Base-by-base conservation (phyloP, 1,140 invertebrate genomes). In the Cotesia vestalis region DNA sequence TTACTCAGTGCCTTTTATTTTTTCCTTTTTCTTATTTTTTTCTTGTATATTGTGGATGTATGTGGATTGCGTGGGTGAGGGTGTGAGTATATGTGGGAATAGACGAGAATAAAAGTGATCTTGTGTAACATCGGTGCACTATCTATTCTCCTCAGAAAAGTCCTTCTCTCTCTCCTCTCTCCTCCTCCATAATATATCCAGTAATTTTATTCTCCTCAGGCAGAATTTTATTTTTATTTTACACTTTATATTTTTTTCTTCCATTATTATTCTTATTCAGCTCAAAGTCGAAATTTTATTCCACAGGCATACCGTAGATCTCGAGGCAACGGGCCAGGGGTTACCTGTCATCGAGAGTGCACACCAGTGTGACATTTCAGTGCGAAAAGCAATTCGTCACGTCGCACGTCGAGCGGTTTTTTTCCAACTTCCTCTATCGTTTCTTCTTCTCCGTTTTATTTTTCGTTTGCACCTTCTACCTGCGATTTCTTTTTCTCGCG, bases 361-460 rank as follows among this genome's bases (percentile, higher is more conserved):
- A 71, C 51, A 71, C 9, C 9, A 36, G 38, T 55, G 35, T 51
- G 51, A 66, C 63, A 36, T 20, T 27, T 66, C n/a, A 20, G 63
- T 27, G 36, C 38, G 27, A 66, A 71, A 71, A 71, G 62, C 69
- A 71, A 71, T 71, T 71, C 62, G 69, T 71, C 69, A 71, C 62
- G 61, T 63, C 27, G 60, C 51, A 66, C 69, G 69, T 53, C 59
- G 55, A 63, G 61, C 34, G 40, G 3, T 46, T 38, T 63, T 63
- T 66, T 63, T 27, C 20, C 8, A 46, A 46, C 40, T 46, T 46
- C 40, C 35, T 34, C n/a, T 38, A 34, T 57, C n/a, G 27, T 36
- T 68, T 68, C 5, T 57, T 68, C 34, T 36, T 36, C 35, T 59
- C 57, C 53, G 12, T 38, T 34, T n/a, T 17, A 27, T 52, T 66